Evolutionary conservation across 37 sponge, comb jelly and placozoan species (phyloP).

Genomic region (Eunapius fragilis): DNA sequence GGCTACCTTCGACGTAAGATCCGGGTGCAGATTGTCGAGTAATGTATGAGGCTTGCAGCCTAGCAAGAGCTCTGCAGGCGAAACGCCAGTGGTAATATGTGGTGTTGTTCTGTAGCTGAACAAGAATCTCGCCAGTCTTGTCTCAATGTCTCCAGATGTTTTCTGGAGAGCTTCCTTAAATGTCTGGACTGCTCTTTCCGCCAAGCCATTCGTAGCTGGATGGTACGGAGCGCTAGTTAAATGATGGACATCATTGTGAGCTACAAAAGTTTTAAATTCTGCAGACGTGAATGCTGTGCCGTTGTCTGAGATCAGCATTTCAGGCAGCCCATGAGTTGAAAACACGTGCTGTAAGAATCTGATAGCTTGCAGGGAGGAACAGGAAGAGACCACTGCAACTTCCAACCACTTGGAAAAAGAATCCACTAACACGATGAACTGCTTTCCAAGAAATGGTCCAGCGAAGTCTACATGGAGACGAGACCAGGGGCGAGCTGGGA

Average conservation of each 20-base stretch:
- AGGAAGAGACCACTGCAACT: not conserved
- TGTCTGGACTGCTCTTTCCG: conserved; percentile 28
- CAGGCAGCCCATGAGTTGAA: not conserved
- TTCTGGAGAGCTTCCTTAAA: conserved; percentile 30
- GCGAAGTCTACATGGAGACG: conserved; percentile 17
- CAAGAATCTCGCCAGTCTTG: conserved; percentile 26
- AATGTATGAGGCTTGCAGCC: conserved; percentile 9
- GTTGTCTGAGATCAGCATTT: conserved; percentile 1
- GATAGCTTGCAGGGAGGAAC: conserved; percentile 3
- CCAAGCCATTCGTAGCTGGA: conserved; percentile 38
- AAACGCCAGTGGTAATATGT: conserved; percentile 36
- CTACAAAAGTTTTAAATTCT: not conserved
- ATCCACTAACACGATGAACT: conserved; percentile 26
- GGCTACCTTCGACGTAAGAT: conserved; percentile 6
- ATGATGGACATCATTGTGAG: not conserved
- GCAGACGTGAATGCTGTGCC: not conserved
- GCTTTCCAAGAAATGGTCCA: conserved; percentile 12
- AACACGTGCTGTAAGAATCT: conserved; percentile 2
- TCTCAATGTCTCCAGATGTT: conserved; percentile 1
- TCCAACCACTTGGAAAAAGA: conserved; percentile 36
- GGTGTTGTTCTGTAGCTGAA: conserved; percentile 35
- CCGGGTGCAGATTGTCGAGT: conserved; percentile 35
- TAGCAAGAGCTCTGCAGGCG: conserved; percentile 36
- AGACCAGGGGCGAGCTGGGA: conserved; percentile 10
- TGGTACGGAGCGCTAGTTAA: conserved; percentile 19